Percentiles rank a stretch among this genome's conserved stretches.
phyloP scores from a whole-genome alignment of 2,888 invertebrate species.

The Adelognathus sp. region DNA sequence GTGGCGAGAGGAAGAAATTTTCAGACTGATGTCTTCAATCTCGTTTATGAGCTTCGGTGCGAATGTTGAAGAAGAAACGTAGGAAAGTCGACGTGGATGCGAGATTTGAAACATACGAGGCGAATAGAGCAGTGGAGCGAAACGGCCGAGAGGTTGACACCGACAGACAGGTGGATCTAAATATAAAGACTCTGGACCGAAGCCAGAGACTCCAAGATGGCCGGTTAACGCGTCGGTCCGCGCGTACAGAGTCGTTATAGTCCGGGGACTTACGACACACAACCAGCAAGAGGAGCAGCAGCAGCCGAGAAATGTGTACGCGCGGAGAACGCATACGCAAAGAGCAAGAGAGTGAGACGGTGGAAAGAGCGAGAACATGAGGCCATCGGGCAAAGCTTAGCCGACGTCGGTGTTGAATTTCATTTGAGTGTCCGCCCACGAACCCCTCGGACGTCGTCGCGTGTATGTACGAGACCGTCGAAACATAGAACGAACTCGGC shows the following conservation, averaged over 20 bases:
- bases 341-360: slow-evolving; percentile 3
- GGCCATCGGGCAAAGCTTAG: slow-evolving; percentile 48
- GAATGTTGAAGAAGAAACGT: background rate
- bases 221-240: slow-evolving; percentile 61
- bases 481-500: slow-evolving; percentile 48
- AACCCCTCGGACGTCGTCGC: slow-evolving; percentile 45
- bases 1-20: too few relatives aligned
- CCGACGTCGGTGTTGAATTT: slow-evolving; percentile 56
- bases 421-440: slow-evolving; percentile 60
- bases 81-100: slow-evolving; percentile 9
- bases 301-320: slow-evolving; percentile 41
- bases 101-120: slow-evolving; percentile 19
- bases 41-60: too few relatives aligned
- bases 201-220: slow-evolving; percentile 78
- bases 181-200: slow-evolving; percentile 80
- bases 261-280: slow-evolving; percentile 63
- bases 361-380: slow-evolving; percentile 41
- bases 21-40: too few relatives aligned
- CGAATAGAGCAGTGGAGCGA: background rate
- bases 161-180: slow-evolving; percentile 81
- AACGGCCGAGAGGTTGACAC: slow-evolving; percentile 66
- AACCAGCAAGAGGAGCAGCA: slow-evolving; percentile 4
- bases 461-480: slow-evolving; percentile 43
- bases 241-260: slow-evolving; percentile 51
- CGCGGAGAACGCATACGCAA: slow-evolving; percentile 14